phyloP scores from a whole-genome alignment of 2,888 invertebrate species.

The Cheilosia pagana region DNA sequence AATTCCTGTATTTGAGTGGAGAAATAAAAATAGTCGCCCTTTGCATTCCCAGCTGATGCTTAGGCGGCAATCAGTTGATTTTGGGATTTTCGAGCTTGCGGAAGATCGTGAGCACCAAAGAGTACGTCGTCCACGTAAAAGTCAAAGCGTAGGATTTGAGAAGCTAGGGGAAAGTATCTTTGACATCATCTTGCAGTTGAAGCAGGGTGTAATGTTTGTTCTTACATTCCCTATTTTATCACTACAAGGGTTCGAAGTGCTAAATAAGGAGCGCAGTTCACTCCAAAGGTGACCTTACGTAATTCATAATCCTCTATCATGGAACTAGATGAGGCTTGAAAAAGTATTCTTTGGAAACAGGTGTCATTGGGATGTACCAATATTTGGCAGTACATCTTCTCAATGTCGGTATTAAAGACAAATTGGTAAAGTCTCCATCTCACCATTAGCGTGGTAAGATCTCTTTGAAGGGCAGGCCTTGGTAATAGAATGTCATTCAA shows the following conservation, averaged over 20 bases:
- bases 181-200: no score
- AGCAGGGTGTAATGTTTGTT: no score
- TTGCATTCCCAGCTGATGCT: background rate
- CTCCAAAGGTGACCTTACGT: background rate
- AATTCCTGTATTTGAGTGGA: background rate
- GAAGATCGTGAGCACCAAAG: background rate
- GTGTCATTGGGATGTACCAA: background rate
- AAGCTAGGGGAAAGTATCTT: no score
- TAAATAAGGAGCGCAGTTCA: background rate
- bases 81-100: no score
- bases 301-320: background rate
- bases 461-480: no score
- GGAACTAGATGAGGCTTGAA: background rate
- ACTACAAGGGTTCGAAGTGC: background rate
- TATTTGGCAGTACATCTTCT: background rate
- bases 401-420: background rate
- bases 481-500: background rate
- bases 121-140: background rate
- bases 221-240: no score
- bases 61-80: no score
- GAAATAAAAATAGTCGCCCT: background rate
- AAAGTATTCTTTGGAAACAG: slow-evolving; percentile 65
- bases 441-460: no score
- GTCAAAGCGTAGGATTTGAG: no score
- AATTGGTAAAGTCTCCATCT: background rate